phyloP scores from a whole-genome alignment of 2,888 invertebrate species.

The Dolichomitus sp. region DNA sequence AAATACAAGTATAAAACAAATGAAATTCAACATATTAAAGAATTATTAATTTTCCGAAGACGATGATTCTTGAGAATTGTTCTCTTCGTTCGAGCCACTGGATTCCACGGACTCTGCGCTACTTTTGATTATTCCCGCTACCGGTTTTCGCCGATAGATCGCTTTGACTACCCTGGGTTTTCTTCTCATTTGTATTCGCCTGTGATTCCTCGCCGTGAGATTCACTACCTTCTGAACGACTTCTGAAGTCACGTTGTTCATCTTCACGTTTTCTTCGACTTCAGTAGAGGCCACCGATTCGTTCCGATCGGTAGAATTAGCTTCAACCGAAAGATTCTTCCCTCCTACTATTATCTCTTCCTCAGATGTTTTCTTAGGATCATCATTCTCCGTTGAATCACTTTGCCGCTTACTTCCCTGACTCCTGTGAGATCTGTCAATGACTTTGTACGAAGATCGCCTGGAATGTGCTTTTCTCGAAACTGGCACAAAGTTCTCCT shows the following conservation, averaged over 20 bases:
- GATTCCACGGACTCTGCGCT: slow-evolving; percentile 15
- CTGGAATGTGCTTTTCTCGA: background rate
- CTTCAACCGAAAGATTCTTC: background rate
- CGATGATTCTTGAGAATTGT: background rate
- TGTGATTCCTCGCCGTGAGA: slow-evolving; percentile 43
- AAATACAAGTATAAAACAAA: slow-evolving; percentile 12
- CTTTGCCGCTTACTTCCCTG: slow-evolving; percentile 1
- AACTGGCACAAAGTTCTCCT: background rate
- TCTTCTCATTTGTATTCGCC: slow-evolving; percentile 51
- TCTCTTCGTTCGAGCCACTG: background rate
- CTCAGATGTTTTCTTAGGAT: background rate
- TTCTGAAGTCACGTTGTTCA: slow-evolving; percentile 13
- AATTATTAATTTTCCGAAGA: slow-evolving; percentile 2
- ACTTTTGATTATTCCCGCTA: slow-evolving; percentile 42
- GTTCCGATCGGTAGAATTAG: background rate
- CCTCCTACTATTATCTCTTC: background rate
- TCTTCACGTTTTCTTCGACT: background rate
- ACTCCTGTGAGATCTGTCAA: slow-evolving; percentile 46
- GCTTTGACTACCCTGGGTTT: slow-evolving; percentile 54
- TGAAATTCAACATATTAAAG: background rate
- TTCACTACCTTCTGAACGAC: slow-evolving; percentile 33
- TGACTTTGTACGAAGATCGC: slow-evolving; percentile 27
- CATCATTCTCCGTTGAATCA: background rate
- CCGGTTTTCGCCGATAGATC: slow-evolving; percentile 55
- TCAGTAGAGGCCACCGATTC: background rate